Conservation (phyloP, 2,797 vertebrate genomes). For the Podarcis lilfordi region DNA sequence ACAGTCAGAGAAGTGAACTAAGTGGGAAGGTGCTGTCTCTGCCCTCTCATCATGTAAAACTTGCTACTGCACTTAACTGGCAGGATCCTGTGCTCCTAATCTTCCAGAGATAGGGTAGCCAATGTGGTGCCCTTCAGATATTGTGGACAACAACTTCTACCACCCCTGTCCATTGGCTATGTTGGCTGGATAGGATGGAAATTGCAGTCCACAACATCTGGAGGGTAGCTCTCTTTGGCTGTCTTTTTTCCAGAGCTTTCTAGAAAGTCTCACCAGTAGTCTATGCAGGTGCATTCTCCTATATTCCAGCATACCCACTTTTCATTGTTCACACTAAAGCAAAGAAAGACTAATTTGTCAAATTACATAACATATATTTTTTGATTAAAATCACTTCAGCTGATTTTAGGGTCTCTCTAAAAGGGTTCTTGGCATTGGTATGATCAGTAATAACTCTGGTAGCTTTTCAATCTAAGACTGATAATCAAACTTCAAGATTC, state of each 20-base stretch:
- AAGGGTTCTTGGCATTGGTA: fast-evolving
- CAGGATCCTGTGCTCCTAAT: not conserved
- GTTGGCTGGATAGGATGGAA: too few relatives aligned
- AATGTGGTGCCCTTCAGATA: too few relatives aligned
- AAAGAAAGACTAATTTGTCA: not conserved
- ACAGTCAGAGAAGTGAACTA: too few relatives aligned
- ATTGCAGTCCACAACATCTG: too few relatives aligned
- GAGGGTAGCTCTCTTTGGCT: too few relatives aligned
- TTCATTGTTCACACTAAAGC: slow-evolving; percentile 1
- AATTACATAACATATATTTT: not conserved
- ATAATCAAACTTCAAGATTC: slow-evolving; percentile 23
- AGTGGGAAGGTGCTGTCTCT: not conserved
- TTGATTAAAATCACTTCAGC: slow-evolving; percentile 6
- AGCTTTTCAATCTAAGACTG: slow-evolving; percentile 39
- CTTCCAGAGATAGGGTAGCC: not conserved
- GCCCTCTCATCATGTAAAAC: not conserved
- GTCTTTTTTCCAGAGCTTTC: not conserved
- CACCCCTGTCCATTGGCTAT: too few relatives aligned
- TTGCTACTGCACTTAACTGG: not conserved
- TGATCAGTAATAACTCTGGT: not conserved
- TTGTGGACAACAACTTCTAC: too few relatives aligned
- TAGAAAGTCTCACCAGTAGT: not conserved
- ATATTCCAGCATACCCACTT: not conserved
- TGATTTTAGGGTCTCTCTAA: slow-evolving; percentile 19
- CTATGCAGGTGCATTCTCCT: not conserved